These are phyloP conservation scores for Homarus gammarus DNA, from an alignment of 2,888 invertebrate species.

Conservation along the genomic window DNA sequence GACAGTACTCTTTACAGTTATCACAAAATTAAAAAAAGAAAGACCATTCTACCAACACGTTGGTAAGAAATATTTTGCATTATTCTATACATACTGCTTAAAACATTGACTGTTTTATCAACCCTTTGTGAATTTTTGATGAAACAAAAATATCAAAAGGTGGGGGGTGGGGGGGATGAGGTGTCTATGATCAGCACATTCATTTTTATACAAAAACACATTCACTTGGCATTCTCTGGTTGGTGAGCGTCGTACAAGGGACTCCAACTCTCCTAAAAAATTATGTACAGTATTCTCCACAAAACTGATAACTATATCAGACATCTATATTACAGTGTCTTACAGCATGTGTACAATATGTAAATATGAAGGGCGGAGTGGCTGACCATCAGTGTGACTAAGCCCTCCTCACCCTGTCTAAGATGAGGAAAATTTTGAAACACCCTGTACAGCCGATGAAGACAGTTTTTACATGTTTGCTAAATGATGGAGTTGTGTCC, in stretches of 20 bases:
- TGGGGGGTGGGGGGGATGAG: slow-evolving; percentile 8
- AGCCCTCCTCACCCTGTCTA: slow-evolving; percentile 2
- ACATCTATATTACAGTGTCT: slow-evolving; percentile 70
- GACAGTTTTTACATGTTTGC: slow-evolving; percentile 16
- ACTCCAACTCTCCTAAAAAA: slow-evolving; percentile 67
- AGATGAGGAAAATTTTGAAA: slow-evolving; percentile 48
- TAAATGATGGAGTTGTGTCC: neutral
- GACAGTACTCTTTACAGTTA: slow-evolving; percentile 62
- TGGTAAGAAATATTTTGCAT: slow-evolving; percentile 59
- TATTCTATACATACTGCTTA: slow-evolving; percentile 55
- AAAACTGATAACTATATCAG: slow-evolving; percentile 55
- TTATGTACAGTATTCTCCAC: slow-evolving; percentile 69
- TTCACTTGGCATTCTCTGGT: slow-evolving; percentile 28
- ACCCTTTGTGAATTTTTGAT: slow-evolving; percentile 69
- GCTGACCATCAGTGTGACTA: neutral
- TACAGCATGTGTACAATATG: slow-evolving; percentile 69
- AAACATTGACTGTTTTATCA: slow-evolving; percentile 39
- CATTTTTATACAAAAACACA: slow-evolving; percentile 57
- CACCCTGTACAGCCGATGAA: slow-evolving; percentile 39
- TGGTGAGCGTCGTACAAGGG: slow-evolving; percentile 51
- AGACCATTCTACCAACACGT: slow-evolving; percentile 54
- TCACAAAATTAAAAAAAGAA: slow-evolving; percentile 71
- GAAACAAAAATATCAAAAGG: slow-evolving; percentile 71
- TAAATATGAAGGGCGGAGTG: slow-evolving; percentile 29
- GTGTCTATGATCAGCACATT: slow-evolving; percentile 44